Base-by-base conservation (phyloP, 2,113 vertebrate species). In the Ochotona curzoniae region DNA sequence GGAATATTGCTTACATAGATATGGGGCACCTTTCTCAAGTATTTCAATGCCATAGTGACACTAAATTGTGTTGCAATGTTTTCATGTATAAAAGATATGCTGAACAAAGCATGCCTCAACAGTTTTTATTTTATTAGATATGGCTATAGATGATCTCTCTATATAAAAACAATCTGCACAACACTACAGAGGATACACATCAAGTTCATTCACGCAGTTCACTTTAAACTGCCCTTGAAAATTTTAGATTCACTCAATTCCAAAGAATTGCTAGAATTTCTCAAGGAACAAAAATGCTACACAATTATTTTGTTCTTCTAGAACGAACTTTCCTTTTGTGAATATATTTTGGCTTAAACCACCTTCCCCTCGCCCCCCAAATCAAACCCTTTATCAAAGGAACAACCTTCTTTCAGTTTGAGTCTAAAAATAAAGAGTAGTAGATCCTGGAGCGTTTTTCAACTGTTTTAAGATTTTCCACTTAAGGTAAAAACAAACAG, bases 41-140 rank as follows among this genome's bases (percentile, higher is more conserved):
- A 91, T 87, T 93, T 96, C 7, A 88, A 90, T 84, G 96, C 83
- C 64, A 93, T 60, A 78, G 92, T 93, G 95, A 86, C 82, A 83
- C 87, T 94, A 94, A 0, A 89, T 79, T 86, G 76, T 94, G 63
- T 95, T 20, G 14, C 3, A 93, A 92, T 90, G 94, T 93, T 93
- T 90, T 81, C 54, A 88, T 93, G 83, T 97, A 97, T 97, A 97
- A 98, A 97, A 97, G 95, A 97, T 51, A 73, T 97, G 97, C 89
- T 92, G 96, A 96, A 96, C 75, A 88, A 96, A 90, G 78, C 92
- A 95, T 93, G 93, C 95, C 97, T 98, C 83, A 64, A 92, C 79
- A 94, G 91, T 90, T 93, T 95, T 95, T 84, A 82, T 47, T 96
- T 93, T 96, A 95, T 66, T 95, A 89, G 90, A 76, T 95, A 73